These are phyloP conservation scores for Pithys albifrons DNA, from an alignment of 2,113 vertebrate genomes.

Conservation along the genomic window DNA sequence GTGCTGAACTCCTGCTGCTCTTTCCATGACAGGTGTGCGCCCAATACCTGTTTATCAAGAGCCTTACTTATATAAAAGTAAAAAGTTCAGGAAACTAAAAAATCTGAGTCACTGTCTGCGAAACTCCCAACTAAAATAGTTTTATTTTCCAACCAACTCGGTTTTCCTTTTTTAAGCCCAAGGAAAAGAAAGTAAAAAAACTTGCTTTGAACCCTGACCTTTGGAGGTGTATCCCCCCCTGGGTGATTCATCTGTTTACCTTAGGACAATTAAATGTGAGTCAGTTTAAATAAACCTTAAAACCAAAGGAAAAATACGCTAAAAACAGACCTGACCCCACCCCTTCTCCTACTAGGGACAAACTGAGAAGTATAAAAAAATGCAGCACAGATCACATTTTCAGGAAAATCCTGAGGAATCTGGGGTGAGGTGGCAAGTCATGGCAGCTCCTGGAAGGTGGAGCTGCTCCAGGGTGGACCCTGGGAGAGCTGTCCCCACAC, in stretches of 20 bases:
- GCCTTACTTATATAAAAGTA: slow-evolving; percentile 59
- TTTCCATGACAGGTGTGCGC: slow-evolving; percentile 74
- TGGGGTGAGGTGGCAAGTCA: not conserved
- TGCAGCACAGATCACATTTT: slow-evolving; percentile 32
- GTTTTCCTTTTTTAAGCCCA: slow-evolving; percentile 70
- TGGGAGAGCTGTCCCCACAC: not conserved
- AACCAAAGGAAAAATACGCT: slow-evolving; percentile 74
- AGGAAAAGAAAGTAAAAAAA: slow-evolving; percentile 48
- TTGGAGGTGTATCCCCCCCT: slow-evolving; percentile 70
- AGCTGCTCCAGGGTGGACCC: slow-evolving; percentile 33
- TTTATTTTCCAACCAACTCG: slow-evolving; percentile 71
- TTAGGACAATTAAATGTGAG: slow-evolving; percentile 81
- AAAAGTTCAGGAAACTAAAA: slow-evolving; percentile 72
- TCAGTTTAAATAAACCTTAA: slow-evolving; percentile 77
- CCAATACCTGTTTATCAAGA: slow-evolving; percentile 76
- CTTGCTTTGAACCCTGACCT: slow-evolving; percentile 68
- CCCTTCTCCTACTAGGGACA: slow-evolving; percentile 51
- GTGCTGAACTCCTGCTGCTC: slow-evolving; percentile 67
- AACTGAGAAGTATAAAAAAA: slow-evolving; percentile 48
- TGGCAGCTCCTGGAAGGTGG: slow-evolving; percentile 22
- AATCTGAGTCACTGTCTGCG: slow-evolving; percentile 79
- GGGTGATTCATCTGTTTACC: slow-evolving; percentile 78
- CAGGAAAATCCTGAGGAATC: slow-evolving; percentile 49
- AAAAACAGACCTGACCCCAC: slow-evolving; percentile 63
- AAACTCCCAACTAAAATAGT: slow-evolving; percentile 78